Evolutionary conservation across 1,140 invertebrate species (phyloP).

Genomic region (Aphis gossypii): DNA sequence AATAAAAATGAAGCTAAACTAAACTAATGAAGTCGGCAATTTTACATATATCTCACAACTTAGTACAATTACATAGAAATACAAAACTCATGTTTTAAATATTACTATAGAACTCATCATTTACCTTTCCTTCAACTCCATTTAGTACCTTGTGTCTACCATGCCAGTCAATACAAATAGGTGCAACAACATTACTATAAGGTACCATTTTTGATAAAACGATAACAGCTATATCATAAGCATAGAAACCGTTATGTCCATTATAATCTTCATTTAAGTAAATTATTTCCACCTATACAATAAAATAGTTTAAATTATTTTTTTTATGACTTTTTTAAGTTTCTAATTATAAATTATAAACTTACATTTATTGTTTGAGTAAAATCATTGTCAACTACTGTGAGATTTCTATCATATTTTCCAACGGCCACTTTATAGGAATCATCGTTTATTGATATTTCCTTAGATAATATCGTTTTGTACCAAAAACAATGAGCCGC

Average conservation of each 20-base stretch:
- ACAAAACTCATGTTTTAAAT: too few relatives aligned
- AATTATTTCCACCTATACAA: not conserved
- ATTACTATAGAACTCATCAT: too few relatives aligned
- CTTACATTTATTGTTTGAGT: not conserved
- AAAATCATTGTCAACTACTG: not conserved
- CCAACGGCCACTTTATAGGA: not conserved
- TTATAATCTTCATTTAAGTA: not conserved
- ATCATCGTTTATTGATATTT: not conserved
- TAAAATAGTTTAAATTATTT: not conserved
- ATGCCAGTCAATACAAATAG: not conserved
- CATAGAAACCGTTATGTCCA: not conserved
- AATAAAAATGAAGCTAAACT: too few relatives aligned
- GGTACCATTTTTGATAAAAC: not conserved
- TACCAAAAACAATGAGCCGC: not conserved
- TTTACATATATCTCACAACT: too few relatives aligned
- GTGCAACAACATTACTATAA: not conserved
- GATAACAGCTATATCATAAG: not conserved
- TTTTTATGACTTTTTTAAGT: not conserved
- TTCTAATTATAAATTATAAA: not conserved
- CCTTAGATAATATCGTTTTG: not conserved
- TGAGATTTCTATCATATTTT: constrained; percentile 21
- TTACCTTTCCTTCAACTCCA: not conserved
- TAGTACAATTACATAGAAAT: too few relatives aligned
- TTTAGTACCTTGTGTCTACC: too few relatives aligned
- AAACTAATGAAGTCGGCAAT: too few relatives aligned